Percentiles rank a stretch among this genome's conserved stretches.
Evolutionary conservation across 2,888 invertebrate species (phyloP).

Genomic region (Pyrochroa serraticornis): DNA sequence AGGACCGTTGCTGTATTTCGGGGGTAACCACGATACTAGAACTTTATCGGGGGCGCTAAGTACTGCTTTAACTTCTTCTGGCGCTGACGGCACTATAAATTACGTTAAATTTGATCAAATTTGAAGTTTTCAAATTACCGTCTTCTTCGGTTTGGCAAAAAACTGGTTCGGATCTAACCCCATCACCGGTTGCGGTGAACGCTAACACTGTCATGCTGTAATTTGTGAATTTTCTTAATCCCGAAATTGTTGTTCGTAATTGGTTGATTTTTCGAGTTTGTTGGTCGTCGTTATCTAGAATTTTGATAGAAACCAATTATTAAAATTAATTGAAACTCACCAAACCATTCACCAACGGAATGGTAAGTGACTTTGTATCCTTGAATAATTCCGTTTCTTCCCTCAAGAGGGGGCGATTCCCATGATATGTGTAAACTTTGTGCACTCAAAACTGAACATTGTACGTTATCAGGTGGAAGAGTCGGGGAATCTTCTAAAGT

Average conservation of each 20-base stretch:
- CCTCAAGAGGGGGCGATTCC: constrained; percentile 81
- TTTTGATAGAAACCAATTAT: background rate
- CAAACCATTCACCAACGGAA: constrained; percentile 79
- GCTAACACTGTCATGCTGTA: constrained; percentile 91
- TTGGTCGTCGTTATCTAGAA: constrained; percentile 73
- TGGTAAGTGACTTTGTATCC: constrained; percentile 85
- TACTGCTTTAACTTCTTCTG: constrained; percentile 89
- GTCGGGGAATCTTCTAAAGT: constrained; percentile 90
- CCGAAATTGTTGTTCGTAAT: constrained; percentile 73
- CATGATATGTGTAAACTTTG: constrained; percentile 85
- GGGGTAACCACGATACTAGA: constrained; percentile 89
- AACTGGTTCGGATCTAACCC: constrained; percentile 81
- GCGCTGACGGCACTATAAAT: constrained; percentile 80
- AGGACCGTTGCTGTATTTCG: constrained; percentile 81
- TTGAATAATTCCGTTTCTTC: constrained; percentile 83
- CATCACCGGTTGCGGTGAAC: constrained; percentile 88
- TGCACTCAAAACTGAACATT: constrained; percentile 81
- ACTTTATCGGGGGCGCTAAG: constrained; percentile 85
- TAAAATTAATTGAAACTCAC: constrained; percentile 58
- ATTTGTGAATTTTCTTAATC: constrained; percentile 85
- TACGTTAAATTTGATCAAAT: constrained; percentile 17
- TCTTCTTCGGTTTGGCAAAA: constrained; percentile 91
- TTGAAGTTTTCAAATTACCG: constrained; percentile 61
- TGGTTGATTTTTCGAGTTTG: constrained; percentile 78
- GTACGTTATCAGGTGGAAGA: constrained; percentile 80